phyloP scores from a whole-genome alignment of 1,140 invertebrate genomes.

The Drosophila pseudoananassae region DNA sequence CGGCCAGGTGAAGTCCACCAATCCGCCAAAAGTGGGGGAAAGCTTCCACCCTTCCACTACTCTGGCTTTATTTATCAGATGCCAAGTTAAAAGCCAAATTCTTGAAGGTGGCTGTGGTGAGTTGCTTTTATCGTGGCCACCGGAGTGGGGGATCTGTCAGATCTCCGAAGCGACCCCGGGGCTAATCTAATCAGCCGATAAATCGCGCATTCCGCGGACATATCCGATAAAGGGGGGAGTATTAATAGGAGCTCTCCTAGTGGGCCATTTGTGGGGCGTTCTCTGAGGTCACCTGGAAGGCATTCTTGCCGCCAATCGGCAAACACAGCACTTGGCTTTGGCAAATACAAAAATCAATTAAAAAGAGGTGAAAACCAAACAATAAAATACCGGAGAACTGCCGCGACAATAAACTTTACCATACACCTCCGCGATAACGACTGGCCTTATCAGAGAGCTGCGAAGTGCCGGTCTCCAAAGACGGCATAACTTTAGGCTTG shows the following conservation, averaged over 20 bases:
- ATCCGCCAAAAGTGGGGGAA: slow-evolving; percentile 20
- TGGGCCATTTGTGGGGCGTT: too few species aligned
- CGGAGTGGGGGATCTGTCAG: slow-evolving; percentile 3
- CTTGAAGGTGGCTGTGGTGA: slow-evolving; percentile 63
- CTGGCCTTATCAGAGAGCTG: slow-evolving; percentile 47
- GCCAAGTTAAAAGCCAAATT: slow-evolving; percentile 53
- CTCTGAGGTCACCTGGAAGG: slow-evolving; percentile 71
- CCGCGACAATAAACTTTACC: slow-evolving; percentile 74
- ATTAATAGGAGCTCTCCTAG: too few species aligned
- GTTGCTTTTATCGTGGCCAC: slow-evolving; percentile 69
- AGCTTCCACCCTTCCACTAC: slow-evolving; percentile 15
- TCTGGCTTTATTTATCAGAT: slow-evolving; percentile 54
- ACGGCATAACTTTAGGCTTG: slow-evolving; percentile 78
- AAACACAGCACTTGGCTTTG: slow-evolving; percentile 58
- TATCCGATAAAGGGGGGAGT: slow-evolving; percentile 20
- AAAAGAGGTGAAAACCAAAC: slow-evolving; percentile 76
- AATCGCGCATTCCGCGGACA: slow-evolving; percentile 32
- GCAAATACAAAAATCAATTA: slow-evolving; percentile 75
- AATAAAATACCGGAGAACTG: slow-evolving; percentile 47
- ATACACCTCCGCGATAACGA: slow-evolving; percentile 60
- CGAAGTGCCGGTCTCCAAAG: slow-evolving; percentile 17
- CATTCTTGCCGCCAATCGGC: slow-evolving; percentile 38
- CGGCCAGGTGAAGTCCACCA: background rate
- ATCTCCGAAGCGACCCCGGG: slow-evolving; percentile 20
- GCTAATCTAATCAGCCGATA: slow-evolving; percentile 37